These are phyloP conservation scores for Tortrix viridana DNA, from an alignment of 2,888 invertebrate genomes.

Conservation along the genomic window DNA sequence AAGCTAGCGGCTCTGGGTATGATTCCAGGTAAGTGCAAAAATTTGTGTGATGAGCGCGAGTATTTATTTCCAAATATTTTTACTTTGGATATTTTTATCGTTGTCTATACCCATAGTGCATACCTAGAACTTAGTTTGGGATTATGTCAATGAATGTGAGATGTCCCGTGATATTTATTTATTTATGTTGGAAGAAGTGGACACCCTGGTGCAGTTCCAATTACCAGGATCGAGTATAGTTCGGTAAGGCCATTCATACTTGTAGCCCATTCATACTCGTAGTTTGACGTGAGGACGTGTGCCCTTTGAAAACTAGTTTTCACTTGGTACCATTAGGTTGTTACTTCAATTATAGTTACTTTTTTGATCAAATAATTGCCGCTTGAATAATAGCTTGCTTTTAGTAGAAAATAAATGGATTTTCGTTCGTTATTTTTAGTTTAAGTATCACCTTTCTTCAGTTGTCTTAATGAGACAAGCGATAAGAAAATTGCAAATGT, in stretches of 20 bases:
- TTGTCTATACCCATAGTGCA: neutral
- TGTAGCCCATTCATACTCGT: slow-evolving; percentile 36
- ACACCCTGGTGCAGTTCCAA: slow-evolving; percentile 23
- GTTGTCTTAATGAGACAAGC: too few species aligned
- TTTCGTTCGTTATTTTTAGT: too few species aligned
- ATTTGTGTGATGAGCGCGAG: too few species aligned
- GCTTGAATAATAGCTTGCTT: neutral
- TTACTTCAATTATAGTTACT: neutral
- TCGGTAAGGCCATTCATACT: slow-evolving; percentile 37
- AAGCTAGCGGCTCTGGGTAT: too few species aligned
- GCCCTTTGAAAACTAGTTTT: slow-evolving; percentile 10
- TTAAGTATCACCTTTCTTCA: too few species aligned
- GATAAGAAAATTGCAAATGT: too few species aligned
- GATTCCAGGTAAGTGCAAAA: too few species aligned
- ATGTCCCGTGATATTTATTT: neutral
- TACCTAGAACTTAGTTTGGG: neutral
- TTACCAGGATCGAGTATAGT: slow-evolving; percentile 35
- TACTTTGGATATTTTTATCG: too few species aligned
- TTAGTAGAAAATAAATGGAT: neutral
- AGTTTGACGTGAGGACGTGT: slow-evolving; percentile 36
- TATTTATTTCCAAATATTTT: too few species aligned
- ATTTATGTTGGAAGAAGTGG: neutral
- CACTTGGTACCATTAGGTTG: slow-evolving; percentile 16
- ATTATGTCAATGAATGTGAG: neutral
- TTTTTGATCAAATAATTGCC: neutral